phyloP scores from a whole-genome alignment of 2,797 vertebrate species.

The Semaprochilodus insignis region DNA sequence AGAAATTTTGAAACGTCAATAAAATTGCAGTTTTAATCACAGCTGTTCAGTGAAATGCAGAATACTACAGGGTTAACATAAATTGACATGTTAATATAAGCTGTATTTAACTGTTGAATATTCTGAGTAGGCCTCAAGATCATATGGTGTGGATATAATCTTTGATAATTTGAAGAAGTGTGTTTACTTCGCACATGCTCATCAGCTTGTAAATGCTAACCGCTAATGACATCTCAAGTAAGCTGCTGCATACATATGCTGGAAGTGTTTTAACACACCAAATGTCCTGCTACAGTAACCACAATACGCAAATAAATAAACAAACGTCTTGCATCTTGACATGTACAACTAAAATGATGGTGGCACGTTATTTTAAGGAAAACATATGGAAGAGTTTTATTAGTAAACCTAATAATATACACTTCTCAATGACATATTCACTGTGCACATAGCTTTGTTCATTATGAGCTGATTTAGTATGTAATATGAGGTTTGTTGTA shows the following conservation, averaged over 20 bases:
- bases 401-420: no score
- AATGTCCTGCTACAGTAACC: not conserved
- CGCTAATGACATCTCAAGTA: conserved; percentile 14
- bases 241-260: conserved; percentile 12
- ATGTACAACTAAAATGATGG: not conserved
- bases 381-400: no score
- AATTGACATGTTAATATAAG: not conserved
- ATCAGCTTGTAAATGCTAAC: conserved; percentile 26
- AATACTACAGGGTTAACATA: no score
- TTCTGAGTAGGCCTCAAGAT: not conserved
- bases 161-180: not conserved
- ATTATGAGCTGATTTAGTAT: no score
- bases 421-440: no score
- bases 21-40: no score
- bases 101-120: not conserved
- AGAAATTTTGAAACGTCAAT: no score
- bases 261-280: conserved; percentile 21
- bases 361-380: no score
- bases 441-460: no score
- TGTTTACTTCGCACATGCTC: conserved; percentile 36
- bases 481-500: no score
- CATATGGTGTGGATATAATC: not conserved
- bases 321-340: not conserved
- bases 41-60: no score
- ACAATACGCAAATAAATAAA: not conserved